A percentile compares a stretch with the other conserved stretches of the same genome.
phyloP scores from a whole-genome alignment of 1,140 invertebrate genomes.

The Neodiprion pinetum region DNA sequence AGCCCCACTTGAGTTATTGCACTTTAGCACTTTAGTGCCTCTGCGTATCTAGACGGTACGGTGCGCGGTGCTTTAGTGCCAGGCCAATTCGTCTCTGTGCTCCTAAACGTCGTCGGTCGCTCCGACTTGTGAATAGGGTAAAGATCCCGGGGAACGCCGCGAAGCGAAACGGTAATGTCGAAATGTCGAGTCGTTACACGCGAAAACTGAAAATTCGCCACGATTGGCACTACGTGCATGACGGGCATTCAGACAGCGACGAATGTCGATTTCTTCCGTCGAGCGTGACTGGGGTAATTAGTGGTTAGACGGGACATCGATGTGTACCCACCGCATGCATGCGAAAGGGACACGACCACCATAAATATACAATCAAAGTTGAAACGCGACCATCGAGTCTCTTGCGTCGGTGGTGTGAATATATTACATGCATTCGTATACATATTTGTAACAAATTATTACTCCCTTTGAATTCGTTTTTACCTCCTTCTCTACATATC shows the following conservation, averaged over 20 bases:
- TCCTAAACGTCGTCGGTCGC: background rate
- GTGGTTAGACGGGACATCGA: too few relatives aligned
- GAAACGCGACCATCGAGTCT: background rate
- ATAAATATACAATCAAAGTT: conserved; percentile 4
- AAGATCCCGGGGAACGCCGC: background rate
- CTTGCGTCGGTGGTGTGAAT: background rate
- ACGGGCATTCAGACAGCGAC: too few relatives aligned
- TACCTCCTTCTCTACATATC: background rate
- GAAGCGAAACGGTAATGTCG: too few relatives aligned
- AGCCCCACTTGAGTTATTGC: background rate
- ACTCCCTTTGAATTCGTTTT: background rate
- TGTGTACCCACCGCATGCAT: too few relatives aligned
- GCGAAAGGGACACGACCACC: background rate
- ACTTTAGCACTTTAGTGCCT: conserved; percentile 6
- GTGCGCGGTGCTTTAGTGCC: background rate
- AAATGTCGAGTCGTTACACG: too few relatives aligned
- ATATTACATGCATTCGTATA: background rate
- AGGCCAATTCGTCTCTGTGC: background rate
- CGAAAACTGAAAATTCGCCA: too few relatives aligned
- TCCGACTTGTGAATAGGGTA: background rate
- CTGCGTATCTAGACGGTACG: background rate
- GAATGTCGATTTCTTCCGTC: too few relatives aligned
- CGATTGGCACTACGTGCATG: too few relatives aligned
- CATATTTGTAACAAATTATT: background rate
- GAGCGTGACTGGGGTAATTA: too few relatives aligned